Conservation (phyloP, 2,888 invertebrate species). For the Xylophagus ater region DNA sequence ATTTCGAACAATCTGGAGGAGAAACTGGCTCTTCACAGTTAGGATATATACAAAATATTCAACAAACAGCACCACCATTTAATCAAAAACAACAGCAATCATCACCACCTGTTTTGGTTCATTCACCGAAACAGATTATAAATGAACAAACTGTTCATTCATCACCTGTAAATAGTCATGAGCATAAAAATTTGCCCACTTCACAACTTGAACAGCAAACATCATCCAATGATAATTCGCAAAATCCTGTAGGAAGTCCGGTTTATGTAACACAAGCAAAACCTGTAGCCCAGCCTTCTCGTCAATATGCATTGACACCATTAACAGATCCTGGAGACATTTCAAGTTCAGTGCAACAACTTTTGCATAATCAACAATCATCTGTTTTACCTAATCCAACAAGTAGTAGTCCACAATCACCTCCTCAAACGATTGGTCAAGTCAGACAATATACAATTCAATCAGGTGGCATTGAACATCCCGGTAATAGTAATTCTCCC, state of each 20-base stretch:
- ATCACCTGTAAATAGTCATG: constrained; percentile 37
- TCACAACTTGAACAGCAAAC: constrained; percentile 38
- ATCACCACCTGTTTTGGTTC: constrained; percentile 17
- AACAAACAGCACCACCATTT: constrained; percentile 4
- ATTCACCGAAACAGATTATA: constrained; percentile 10
- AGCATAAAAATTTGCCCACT: too few relatives aligned
- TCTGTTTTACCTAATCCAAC: too few relatives aligned
- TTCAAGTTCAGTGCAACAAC: too few relatives aligned
- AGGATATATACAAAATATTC: not conserved
- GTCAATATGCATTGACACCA: constrained; percentile 25
- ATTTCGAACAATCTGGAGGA: constrained; percentile 3
- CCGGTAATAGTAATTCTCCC: too few relatives aligned
- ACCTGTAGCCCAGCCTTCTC: constrained; percentile 26
- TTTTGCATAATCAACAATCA: too few relatives aligned
- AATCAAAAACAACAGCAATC: constrained; percentile 11
- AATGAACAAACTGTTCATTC: constrained; percentile 20
- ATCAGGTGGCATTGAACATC: too few relatives aligned
- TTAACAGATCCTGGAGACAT: not conserved
- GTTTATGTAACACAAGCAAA: constrained; percentile 29
- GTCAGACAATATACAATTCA: too few relatives aligned
- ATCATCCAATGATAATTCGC: constrained; percentile 13
- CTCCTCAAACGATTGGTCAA: too few relatives aligned
- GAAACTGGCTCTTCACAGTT: too few relatives aligned
- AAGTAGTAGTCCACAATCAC: too few relatives aligned
- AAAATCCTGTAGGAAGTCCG: constrained; percentile 21